These are phyloP conservation scores for Zaprionus davidi DNA, from an alignment of 1,140 invertebrate species.

Conservation along the genomic window DNA sequence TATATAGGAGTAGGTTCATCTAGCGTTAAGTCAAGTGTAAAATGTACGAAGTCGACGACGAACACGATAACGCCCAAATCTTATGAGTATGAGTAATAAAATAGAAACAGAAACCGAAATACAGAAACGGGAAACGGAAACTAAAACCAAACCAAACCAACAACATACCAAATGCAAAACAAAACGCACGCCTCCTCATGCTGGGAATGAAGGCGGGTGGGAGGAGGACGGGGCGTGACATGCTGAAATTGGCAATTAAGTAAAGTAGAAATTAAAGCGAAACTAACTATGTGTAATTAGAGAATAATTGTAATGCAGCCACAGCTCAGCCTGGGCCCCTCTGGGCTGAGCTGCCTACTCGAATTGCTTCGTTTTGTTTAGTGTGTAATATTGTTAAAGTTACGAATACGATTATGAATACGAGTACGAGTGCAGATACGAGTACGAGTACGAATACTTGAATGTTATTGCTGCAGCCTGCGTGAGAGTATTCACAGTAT, in stretches of 20 bases:
- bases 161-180: constrained; percentile 45
- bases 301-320: constrained; percentile 33
- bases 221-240: constrained; percentile 34
- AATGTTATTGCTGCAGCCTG: constrained; percentile 39
- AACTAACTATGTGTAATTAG: constrained; percentile 40
- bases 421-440: constrained; percentile 32
- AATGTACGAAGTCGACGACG: constrained; percentile 75
- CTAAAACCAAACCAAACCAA: not conserved
- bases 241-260: constrained; percentile 82
- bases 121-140: constrained; percentile 5
- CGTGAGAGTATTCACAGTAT: constrained; percentile 16
- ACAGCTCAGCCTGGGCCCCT: constrained; percentile 2
- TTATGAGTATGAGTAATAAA: constrained; percentile 82
- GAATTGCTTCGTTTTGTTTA: constrained; percentile 67
- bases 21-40: constrained; percentile 70
- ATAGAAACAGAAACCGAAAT: constrained; percentile 29
- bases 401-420: constrained; percentile 49
- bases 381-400: constrained; percentile 68
- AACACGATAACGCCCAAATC: constrained; percentile 83
- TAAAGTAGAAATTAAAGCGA: constrained; percentile 41
- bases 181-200: constrained; percentile 42
- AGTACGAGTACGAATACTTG: constrained; percentile 23
- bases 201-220: not conserved
- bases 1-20: constrained; percentile 29
- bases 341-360: constrained; percentile 15